phyloP scores from a whole-genome alignment of 2,113 vertebrate species.

The Salvelinus namaycush region DNA sequence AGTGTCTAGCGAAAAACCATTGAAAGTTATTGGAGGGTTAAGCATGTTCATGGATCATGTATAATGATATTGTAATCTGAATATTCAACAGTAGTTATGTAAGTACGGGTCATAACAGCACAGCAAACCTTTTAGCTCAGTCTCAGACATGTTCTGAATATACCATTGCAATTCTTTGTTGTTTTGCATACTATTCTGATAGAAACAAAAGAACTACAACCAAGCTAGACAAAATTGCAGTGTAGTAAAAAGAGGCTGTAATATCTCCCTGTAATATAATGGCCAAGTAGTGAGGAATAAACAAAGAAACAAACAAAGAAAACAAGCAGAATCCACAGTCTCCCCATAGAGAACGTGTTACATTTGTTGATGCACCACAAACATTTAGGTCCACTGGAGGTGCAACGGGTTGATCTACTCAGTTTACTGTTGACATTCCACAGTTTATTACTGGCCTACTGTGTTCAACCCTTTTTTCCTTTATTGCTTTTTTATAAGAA shows the following conservation, averaged over 20 bases:
- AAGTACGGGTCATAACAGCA: background rate
- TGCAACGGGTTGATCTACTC: slow-evolving; percentile 66
- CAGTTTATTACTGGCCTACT: slow-evolving; percentile 75
- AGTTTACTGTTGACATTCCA: slow-evolving; percentile 66
- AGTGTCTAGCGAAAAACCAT: background rate
- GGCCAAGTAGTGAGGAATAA: slow-evolving; percentile 24
- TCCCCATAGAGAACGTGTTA: background rate
- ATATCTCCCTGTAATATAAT: slow-evolving; percentile 27
- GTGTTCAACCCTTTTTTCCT: slow-evolving; percentile 60
- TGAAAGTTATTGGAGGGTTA: background rate
- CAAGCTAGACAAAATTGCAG: slow-evolving; percentile 32
- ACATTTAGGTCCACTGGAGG: slow-evolving; percentile 22
- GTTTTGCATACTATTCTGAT: slow-evolving; percentile 31
- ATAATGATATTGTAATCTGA: slow-evolving; percentile 22
- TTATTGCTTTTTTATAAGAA: slow-evolving; percentile 64
- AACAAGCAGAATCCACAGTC: background rate
- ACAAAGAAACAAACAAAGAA: slow-evolving; percentile 27
- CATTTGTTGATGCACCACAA: background rate
- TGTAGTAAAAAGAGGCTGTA: slow-evolving; percentile 34
- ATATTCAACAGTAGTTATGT: slow-evolving; percentile 22
- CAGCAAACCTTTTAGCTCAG: slow-evolving; percentile 16
- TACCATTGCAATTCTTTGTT: slow-evolving; percentile 11
- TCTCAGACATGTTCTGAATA: slow-evolving; percentile 26
- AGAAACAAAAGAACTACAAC: slow-evolving; percentile 29
- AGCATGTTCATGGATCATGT: slow-evolving; percentile 13